These are phyloP conservation scores for Atta cephalotes DNA, from an alignment of 1,140 invertebrate genomes.

Conservation along the genomic window DNA sequence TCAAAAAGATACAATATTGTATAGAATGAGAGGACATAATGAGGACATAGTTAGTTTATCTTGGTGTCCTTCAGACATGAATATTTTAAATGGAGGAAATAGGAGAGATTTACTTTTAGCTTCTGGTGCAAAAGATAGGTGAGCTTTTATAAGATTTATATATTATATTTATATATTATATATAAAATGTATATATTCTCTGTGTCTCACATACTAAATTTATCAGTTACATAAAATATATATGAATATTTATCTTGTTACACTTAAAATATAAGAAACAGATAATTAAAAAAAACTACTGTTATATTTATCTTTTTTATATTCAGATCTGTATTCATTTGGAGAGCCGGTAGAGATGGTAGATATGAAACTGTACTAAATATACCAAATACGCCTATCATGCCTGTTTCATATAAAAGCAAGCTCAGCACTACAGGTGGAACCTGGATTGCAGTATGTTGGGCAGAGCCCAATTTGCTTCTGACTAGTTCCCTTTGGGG, in stretches of 20 bases:
- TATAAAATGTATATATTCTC: not conserved
- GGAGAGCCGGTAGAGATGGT: conserved; percentile 87
- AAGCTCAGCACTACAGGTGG: conserved; percentile 75
- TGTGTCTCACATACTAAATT: conserved; percentile 34
- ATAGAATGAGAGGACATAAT: conserved; percentile 91
- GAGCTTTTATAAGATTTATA: conserved; percentile 39
- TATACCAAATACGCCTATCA: conserved; percentile 73
- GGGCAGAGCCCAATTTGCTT: conserved; percentile 86
- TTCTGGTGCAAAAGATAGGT: conserved; percentile 86
- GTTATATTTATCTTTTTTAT: conserved; percentile 7
- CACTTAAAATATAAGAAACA: conserved; percentile 26
- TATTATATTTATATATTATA: not conserved
- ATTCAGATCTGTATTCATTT: conserved; percentile 85
- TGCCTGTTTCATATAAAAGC: conserved; percentile 73
- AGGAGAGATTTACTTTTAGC: conserved; percentile 86
- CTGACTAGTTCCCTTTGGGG: conserved; percentile 85
- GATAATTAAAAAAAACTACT: not conserved
- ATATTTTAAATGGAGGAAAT: conserved; percentile 82
- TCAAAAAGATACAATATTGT: conserved; percentile 87
- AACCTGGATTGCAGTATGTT: conserved; percentile 86
- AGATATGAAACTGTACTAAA: conserved; percentile 83
- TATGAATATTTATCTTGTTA: conserved; percentile 23
- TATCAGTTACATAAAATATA: not conserved
- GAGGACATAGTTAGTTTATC: conserved; percentile 90
- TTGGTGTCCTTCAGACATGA: conserved; percentile 90